Evolutionary conservation across 1,140 invertebrate species (phyloP).

Genomic region (Amyelois transitella): DNA sequence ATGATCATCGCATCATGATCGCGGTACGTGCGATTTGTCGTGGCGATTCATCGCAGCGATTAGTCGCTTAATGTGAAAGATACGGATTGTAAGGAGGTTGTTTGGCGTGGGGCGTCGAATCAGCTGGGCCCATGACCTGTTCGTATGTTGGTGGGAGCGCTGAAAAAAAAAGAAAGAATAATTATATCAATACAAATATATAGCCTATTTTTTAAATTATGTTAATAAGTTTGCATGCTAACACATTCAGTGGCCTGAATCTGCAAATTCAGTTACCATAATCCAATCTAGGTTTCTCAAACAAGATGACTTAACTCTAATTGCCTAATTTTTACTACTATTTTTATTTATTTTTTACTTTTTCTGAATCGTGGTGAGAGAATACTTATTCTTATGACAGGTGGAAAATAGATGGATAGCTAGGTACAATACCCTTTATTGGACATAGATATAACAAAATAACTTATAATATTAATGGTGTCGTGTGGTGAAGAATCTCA

Average conservation of each 20-base stretch:
- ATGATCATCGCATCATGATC: not conserved
- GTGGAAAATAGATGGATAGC: too few species aligned
- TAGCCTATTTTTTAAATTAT: not conserved
- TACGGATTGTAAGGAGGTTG: constrained; percentile 33
- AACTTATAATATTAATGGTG: too few species aligned
- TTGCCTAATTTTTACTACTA: too few species aligned
- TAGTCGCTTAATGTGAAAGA: constrained; percentile 17
- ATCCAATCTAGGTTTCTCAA: not conserved
- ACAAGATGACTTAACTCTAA: too few species aligned
- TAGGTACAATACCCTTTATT: too few species aligned
- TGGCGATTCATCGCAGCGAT: not conserved
- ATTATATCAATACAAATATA: not conserved
- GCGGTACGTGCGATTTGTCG: not conserved
- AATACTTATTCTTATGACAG: too few species aligned
- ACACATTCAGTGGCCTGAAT: not conserved
- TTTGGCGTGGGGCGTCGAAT: constrained; percentile 12
- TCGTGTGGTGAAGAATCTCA: too few species aligned
- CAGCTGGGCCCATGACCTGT: constrained; percentile 24
- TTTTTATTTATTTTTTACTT: too few species aligned
- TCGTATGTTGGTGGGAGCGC: constrained; percentile 51
- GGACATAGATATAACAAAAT: too few species aligned
- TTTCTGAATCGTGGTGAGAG: too few species aligned
- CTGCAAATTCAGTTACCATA: not conserved
- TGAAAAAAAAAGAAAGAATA: constrained; percentile 17
- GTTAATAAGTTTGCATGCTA: not conserved